Evolutionary conservation across 2,797 vertebrate genomes (phyloP), one percentile per base, ranked within the genome.

Genomic region (Malacoctenus gilli): DNA sequence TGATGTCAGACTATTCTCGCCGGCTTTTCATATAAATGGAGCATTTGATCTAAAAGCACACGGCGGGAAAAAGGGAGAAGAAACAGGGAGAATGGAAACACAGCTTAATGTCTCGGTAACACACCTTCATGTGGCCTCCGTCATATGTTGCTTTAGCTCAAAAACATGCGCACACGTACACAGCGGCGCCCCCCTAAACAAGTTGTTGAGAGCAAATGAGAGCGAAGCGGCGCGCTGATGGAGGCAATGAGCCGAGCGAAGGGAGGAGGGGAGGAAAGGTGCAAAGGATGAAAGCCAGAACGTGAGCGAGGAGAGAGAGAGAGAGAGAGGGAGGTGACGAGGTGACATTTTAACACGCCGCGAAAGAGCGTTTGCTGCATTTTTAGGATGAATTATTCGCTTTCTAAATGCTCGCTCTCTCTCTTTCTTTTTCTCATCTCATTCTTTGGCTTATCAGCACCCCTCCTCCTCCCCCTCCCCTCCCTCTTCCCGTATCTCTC

Each of bases 241-340:
- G 57, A 75, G 51, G 77, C 54, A 63, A 50, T 57, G 64, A 78
- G 68, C 42, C 19, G 30, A 32, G 30, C 8, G 30, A 12, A 11
- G 30, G 3, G 10, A 32, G 30, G 30, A 11, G 4, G 30, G 1
- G 30, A 32, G 9, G 30, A 32, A 32, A 32, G 30, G 30, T 72
- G 59, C 39, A 44, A 67, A 58, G 70, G 61, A 75, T 52, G 50
- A 76, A 78, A 67, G 65, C 31, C 30, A 5, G 18, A 52, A 32
- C n/a, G n/a, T n/a, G n/a, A n/a, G n/a, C n/a, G 10, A 13, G 48
- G 51, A 59, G 25, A 47, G 20, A 47, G 34, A 56, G 41, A 13
- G 57, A 46, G 51, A 59, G 25, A 47, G 20, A 47, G 34, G 53
- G 41, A 13, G 57, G 23, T 55, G 32, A 53, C 4, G 3, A 38